Evolutionary conservation across 1,140 invertebrate genomes (phyloP).

Genomic region (Psilanteris sp.): DNA sequence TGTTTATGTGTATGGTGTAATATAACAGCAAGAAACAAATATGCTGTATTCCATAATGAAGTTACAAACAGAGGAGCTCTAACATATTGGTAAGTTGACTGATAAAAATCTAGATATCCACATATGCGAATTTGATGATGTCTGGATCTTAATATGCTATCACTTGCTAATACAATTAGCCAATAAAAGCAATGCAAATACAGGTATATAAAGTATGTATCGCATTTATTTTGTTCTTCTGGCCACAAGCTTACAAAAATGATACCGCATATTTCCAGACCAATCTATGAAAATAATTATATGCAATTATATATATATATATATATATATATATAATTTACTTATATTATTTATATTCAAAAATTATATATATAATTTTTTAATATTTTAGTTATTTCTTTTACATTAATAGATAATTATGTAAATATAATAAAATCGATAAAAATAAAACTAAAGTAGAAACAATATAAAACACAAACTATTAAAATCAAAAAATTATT

Average conservation of each 20-base stretch:
- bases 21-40: slow-evolving; percentile 82
- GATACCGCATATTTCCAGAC: slow-evolving; percentile 82
- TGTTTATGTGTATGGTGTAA: slow-evolving; percentile 83
- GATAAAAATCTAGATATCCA: slow-evolving; percentile 85
- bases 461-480: no score
- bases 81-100: slow-evolving; percentile 82
- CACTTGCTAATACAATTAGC: slow-evolving; percentile 82
- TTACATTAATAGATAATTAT: no score
- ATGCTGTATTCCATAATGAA: slow-evolving; percentile 83
- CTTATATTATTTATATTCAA: no score
- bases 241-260: slow-evolving; percentile 81
- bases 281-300: slow-evolving; percentile 75
- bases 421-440: no score
- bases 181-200: slow-evolving; percentile 84
- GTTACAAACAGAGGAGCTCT: slow-evolving; percentile 83
- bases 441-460: no score
- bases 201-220: slow-evolving; percentile 84
- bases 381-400: no score
- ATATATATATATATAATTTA: no score
- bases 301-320: no score
- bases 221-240: slow-evolving; percentile 81
- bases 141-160: slow-evolving; percentile 81
- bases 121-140: slow-evolving; percentile 82
- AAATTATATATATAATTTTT: no score
- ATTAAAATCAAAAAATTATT: no score